phyloP scores from a whole-genome alignment of 2,888 invertebrate species.

The Cryptophagus acutangulus region DNA sequence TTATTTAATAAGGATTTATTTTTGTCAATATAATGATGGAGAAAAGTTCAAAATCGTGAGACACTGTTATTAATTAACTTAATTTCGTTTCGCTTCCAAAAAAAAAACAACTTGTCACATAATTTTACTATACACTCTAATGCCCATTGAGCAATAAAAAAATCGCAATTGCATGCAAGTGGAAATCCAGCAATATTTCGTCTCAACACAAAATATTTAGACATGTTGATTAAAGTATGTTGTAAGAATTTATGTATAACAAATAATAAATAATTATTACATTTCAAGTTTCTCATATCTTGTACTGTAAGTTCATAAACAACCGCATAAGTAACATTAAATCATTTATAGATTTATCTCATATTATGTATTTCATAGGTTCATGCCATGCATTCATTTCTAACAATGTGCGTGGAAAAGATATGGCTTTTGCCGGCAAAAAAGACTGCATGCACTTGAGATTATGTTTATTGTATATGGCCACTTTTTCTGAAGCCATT shows the following conservation, averaged over 20 bases:
- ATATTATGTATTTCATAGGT: neutral
- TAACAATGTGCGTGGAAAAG: slow-evolving; percentile 10
- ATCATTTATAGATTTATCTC: slow-evolving; percentile 11
- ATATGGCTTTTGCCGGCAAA: no score
- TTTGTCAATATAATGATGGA: no score
- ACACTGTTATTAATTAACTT: slow-evolving; percentile 11
- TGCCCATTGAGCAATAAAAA: slow-evolving; percentile 2
- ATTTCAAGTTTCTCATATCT: neutral
- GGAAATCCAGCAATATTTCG: no score
- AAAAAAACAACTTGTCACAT: slow-evolving; percentile 5
- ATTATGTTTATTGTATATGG: no score
- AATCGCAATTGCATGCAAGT: no score
- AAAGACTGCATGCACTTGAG: no score
- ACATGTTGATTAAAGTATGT: no score
- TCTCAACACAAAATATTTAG: no score
- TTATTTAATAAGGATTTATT: no score
- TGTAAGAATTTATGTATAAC: no score
- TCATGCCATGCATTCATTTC: slow-evolving; percentile 3
- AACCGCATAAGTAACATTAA: slow-evolving; percentile 5
- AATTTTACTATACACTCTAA: neutral
- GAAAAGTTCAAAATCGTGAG: slow-evolving; percentile 12
- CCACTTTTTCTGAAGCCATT: no score
- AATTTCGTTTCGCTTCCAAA: slow-evolving; percentile 7
- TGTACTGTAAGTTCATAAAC: neutral
- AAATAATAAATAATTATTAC: no score